Base-by-base conservation (phyloP, 2,888 invertebrate species). In the Aquatica leii region DNA sequence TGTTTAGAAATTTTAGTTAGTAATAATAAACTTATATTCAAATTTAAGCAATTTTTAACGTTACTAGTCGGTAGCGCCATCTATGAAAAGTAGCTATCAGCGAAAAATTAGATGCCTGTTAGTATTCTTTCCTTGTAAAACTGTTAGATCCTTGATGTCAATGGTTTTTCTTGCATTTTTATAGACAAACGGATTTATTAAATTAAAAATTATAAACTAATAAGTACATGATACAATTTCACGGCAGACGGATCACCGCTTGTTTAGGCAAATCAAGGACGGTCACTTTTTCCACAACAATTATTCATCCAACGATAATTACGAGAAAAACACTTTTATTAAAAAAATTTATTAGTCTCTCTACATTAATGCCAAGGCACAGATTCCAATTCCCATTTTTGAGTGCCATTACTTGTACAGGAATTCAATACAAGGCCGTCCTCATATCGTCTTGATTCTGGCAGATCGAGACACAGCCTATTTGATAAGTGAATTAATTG, bases 351-450 rank as follows among this genome's bases (percentile, higher is more conserved):
- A 46, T 46, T 46, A 46, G 14, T 14, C 15, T 41, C 6, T 41
- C 41, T 41, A 14, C 15, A 41, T 40, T 51, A 64, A 46, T 86
- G 87, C 92, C 92, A 91, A 74, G 86, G 82, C 73, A 91, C 86
- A 59, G 85, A 76, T 78, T 90, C 88, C 65, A 91, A 82, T 73
- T 82, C 82, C 92, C 92, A 92, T 73, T 87, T 86, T 78, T 92
- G 92, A 57, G 85, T 84, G 31, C 80, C 76, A 59, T 84, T 83
- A 31, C 82, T 82, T 57, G 84, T 80, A 76, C 92, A 92, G 21
- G 83, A 80, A 53, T 84, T 85, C 46, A 89, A 84, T 41, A 87
- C 85, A 46, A 90, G 79, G 1, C 86, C 84, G 53, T 84, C 83
- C 18, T 83, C 78, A 12, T 80, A 77, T 59, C 81, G 81, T 24